These are phyloP conservation scores for Bostrychus sinensis DNA, from an alignment of 2,113 vertebrate species.

Conservation along the genomic window DNA sequence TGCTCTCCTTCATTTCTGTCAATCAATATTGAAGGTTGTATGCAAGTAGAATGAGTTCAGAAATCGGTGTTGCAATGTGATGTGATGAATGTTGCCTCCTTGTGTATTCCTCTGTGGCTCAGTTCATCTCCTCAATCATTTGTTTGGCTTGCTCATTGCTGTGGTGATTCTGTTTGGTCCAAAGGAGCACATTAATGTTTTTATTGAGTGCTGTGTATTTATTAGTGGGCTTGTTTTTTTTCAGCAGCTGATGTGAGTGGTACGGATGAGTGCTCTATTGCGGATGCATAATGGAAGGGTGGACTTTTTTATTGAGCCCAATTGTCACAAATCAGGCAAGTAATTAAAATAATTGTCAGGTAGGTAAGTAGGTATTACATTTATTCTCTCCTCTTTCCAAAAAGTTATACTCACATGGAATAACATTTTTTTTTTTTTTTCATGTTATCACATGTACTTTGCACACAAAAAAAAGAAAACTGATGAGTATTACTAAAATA, in stretches of 20 bases:
- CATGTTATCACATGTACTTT: no score
- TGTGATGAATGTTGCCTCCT: no score
- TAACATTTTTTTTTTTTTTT: no score
- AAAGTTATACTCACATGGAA: no score
- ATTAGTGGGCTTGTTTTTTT: neutral
- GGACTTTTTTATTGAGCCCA: neutral
- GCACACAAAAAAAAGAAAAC: no score
- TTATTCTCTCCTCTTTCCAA: no score
- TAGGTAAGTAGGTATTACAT: neutral
- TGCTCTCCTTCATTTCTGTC: neutral
- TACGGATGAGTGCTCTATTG: neutral
- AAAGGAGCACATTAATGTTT: neutral
- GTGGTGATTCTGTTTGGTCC: neutral
- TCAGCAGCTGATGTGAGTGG: neutral
- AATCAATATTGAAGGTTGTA: neutral
- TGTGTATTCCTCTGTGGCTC: neutral
- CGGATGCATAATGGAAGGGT: neutral
- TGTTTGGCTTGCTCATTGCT: neutral
- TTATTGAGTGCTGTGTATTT: neutral
- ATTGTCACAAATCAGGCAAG: neutral
- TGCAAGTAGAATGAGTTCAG: neutral
- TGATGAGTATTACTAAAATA: no score
- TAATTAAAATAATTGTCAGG: neutral
- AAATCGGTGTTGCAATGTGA: no score
- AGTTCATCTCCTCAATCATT: conserved; percentile 3